A percentile compares a stretch with the other conserved stretches of the same genome.
Evolutionary conservation across 2,888 invertebrate species (phyloP).

Genomic region (Hemithea aestivaria): DNA sequence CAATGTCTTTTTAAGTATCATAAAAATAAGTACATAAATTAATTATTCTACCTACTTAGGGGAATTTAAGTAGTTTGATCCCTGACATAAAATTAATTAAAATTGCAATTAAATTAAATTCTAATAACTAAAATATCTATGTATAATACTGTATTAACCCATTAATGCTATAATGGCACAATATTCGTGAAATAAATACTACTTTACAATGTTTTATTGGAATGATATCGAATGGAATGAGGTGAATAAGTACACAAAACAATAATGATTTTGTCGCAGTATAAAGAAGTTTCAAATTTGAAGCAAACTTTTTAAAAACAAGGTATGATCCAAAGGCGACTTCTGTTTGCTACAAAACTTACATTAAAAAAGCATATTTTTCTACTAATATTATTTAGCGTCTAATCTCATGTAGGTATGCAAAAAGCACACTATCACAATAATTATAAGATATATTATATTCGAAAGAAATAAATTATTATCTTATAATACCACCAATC

Average conservation of each 20-base stretch:
- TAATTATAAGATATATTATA: neutral
- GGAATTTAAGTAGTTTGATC: no score
- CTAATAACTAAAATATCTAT: no score
- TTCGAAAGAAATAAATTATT: slow-evolving; percentile 3
- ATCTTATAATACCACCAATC: slow-evolving; percentile 1
- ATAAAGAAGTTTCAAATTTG: no score
- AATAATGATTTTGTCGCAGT: no score
- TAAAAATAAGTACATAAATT: slow-evolving; percentile 2
- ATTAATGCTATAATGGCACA: slow-evolving; percentile 11
- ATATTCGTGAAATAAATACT: slow-evolving; percentile 7
- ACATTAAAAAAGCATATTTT: neutral
- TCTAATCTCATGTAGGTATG: neutral
- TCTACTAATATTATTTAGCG: neutral
- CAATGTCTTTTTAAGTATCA: slow-evolving; percentile 5
- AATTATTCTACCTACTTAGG: neutral
- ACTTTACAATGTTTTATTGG: slow-evolving; percentile 2
- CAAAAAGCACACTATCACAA: slow-evolving; percentile 9
- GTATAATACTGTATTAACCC: no score
- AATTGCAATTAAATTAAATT: no score
- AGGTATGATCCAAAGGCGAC: no score
- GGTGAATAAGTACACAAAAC: slow-evolving; percentile 1
- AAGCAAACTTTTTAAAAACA: no score
- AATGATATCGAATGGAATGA: slow-evolving; percentile 15
- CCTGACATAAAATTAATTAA: no score
- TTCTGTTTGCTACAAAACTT: no score